phyloP scores from a whole-genome alignment of 2,797 vertebrate genomes.

The Cyprinella venusta region DNA sequence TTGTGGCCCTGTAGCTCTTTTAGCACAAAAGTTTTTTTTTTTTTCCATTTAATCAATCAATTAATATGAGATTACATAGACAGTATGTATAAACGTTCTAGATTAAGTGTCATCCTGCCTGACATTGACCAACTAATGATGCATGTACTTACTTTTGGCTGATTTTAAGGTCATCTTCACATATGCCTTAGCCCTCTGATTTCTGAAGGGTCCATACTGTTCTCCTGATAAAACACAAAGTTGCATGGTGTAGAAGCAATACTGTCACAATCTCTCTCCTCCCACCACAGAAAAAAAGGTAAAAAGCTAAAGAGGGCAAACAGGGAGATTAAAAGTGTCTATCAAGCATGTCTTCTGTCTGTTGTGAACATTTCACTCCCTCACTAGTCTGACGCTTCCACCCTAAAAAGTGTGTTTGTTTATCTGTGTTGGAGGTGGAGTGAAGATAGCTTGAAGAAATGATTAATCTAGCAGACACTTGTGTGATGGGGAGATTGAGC shows the following conservation, averaged over 20 bases:
- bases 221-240: constrained; percentile 58
- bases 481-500: neutral
- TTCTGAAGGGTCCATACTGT: constrained; percentile 60
- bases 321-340: neutral
- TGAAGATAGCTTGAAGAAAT: neutral
- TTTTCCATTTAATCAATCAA: neutral
- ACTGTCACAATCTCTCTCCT: neutral
- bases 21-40: neutral
- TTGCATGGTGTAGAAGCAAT: neutral
- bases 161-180: constrained; percentile 76
- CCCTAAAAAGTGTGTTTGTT: neutral
- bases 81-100: neutral
- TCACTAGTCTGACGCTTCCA: neutral
- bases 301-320: neutral
- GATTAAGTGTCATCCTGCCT: too few relatives aligned
- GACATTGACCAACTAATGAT: neutral
- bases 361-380: neutral
- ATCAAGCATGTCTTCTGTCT: fast-evolving
- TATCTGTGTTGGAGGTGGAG: neutral
- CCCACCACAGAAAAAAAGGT: neutral
- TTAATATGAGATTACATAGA: neutral
- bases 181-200: constrained; percentile 64
- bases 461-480: neutral
- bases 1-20: neutral
- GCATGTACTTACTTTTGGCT: constrained; percentile 70